These are phyloP conservation scores for Drosophila atripex DNA, from an alignment of 2,888 invertebrate species.

Conservation along the genomic window DNA sequence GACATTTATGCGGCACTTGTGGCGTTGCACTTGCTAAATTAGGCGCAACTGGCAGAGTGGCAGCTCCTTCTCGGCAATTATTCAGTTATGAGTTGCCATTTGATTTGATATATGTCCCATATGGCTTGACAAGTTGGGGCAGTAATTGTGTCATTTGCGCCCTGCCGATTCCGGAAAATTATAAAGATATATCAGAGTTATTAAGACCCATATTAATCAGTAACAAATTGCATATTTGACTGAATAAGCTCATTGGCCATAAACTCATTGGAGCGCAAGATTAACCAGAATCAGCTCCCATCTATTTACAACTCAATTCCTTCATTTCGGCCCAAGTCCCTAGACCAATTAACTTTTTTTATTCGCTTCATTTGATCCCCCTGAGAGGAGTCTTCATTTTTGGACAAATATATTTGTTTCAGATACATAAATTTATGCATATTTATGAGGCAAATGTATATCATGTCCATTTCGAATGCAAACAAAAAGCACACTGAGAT, in stretches of 20 bases:
- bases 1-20: slow-evolving; percentile 78
- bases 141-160: slow-evolving; percentile 46
- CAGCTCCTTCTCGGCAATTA: slow-evolving; percentile 55
- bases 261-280: background rate
- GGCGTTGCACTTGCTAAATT: slow-evolving; percentile 75
- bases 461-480: slow-evolving; percentile 76
- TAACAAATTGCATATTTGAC: slow-evolving; percentile 2
- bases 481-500: slow-evolving; percentile 66
- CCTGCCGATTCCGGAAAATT: background rate
- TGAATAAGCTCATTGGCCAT: slow-evolving; percentile 4
- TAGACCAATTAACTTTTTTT: slow-evolving; percentile 69
- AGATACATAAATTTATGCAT: slow-evolving; percentile 72
- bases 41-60: slow-evolving; percentile 70
- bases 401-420: slow-evolving; percentile 41
- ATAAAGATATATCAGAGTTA: background rate
- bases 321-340: slow-evolving; percentile 51
- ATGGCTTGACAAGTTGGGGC: slow-evolving; percentile 47
- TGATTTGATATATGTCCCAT: slow-evolving; percentile 60
- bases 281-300: slow-evolving; percentile 1
- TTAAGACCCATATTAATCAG: background rate
- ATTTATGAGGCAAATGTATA: slow-evolving; percentile 67
- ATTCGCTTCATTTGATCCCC: slow-evolving; percentile 52
- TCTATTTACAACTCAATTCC: background rate
- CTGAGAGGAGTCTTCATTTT: slow-evolving; percentile 56
- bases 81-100: slow-evolving; percentile 69